Evolutionary conservation across 2,797 vertebrate species (phyloP).

Genomic region (Micropoecilia bifurca): DNA sequence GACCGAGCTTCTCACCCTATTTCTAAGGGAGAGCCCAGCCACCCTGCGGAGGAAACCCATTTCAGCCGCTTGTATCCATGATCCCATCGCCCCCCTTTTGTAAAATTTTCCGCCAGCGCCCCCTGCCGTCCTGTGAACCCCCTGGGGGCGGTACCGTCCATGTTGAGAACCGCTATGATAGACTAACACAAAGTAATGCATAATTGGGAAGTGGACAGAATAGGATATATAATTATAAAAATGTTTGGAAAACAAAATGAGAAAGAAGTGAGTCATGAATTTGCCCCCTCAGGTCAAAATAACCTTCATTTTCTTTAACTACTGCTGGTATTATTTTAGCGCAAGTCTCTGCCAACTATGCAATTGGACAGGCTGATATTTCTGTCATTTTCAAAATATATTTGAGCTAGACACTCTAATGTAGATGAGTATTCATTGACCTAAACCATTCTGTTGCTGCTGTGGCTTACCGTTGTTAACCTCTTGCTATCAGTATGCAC

Average conservation of each 20-base stretch:
- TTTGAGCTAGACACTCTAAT: neutral
- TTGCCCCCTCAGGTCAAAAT: neutral
- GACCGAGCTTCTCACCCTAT: too few relatives aligned
- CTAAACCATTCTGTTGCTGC: neutral
- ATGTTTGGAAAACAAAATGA: neutral
- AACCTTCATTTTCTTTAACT: neutral
- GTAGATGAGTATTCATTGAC: neutral
- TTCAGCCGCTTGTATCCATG: too few relatives aligned
- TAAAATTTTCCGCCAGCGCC: too few relatives aligned
- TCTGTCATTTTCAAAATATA: neutral
- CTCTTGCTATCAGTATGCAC: neutral
- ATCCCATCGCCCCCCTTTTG: too few relatives aligned
- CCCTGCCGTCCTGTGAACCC: too few relatives aligned
- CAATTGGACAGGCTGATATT: neutral
- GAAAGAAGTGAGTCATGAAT: neutral
- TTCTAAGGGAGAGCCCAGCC: too few relatives aligned
- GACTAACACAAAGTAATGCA: neutral
- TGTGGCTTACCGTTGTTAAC: neutral
- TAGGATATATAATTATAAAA: neutral
- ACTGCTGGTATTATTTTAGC: neutral
- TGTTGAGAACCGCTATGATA: too few relatives aligned
- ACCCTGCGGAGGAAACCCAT: too few relatives aligned
- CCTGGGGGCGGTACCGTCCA: too few relatives aligned
- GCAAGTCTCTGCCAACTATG: neutral
- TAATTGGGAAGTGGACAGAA: neutral